These are phyloP conservation scores for Zootermopsis nevadensis DNA, from an alignment of 2,888 invertebrate species.

Conservation along the genomic window DNA sequence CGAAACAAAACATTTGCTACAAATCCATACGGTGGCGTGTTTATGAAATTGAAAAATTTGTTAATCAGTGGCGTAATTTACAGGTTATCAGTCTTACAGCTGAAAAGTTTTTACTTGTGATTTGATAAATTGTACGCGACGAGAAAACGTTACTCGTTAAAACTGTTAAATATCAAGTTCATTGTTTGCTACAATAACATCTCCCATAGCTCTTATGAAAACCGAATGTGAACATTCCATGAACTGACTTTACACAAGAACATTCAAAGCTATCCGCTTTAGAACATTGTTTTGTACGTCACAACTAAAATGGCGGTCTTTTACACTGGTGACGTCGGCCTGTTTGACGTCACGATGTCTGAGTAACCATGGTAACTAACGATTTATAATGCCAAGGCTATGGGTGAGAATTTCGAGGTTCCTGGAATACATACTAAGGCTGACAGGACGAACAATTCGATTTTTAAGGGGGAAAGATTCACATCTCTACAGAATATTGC, in stretches of 20 bases:
- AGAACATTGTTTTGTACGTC: slow-evolving; percentile 7
- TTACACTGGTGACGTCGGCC: slow-evolving; percentile 8
- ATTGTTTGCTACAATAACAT: too few species aligned
- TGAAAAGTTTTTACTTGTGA: too few species aligned
- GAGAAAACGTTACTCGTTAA: too few species aligned
- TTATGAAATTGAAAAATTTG: background rate
- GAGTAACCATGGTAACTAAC: slow-evolving; percentile 15
- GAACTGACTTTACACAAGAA: background rate
- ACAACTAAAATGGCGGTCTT: slow-evolving; percentile 22
- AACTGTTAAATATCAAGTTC: too few species aligned
- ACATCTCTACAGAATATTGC: background rate
- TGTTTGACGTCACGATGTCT: slow-evolving; percentile 20
- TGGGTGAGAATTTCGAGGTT: slow-evolving; percentile 1
- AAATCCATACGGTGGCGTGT: slow-evolving; percentile 23
- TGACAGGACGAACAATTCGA: background rate
- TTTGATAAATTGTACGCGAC: too few species aligned
- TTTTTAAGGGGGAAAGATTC: slow-evolving; percentile 5
- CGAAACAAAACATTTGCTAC: too few species aligned
- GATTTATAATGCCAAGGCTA: slow-evolving; percentile 9
- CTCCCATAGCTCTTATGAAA: background rate
- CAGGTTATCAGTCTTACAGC: too few species aligned
- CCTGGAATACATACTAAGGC: background rate
- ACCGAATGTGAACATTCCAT: background rate
- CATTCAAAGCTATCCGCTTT: slow-evolving; percentile 14
- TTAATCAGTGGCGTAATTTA: too few species aligned